Evolutionary conservation across 2,888 invertebrate genomes (phyloP), one percentile per base, ranked within the genome.

Genomic region (Dichetophora obliterata): DNA sequence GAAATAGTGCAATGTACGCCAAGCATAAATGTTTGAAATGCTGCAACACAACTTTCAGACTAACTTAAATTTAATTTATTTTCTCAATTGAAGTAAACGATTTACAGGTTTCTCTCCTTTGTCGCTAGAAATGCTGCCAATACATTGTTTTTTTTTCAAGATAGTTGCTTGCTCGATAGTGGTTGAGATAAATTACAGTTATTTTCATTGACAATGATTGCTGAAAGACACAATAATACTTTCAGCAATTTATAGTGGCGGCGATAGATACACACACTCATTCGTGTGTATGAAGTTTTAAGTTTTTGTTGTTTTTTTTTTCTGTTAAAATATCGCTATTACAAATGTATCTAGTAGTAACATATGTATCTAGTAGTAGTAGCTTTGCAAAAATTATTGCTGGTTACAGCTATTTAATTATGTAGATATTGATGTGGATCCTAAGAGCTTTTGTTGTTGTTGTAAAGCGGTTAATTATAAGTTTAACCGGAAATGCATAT

Each of bases 81-180:
- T 66, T 66, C 34, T 66, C 52, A 52, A 52, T 37, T 54, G 27
- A 48, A 50, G 48, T 48, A 14, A 66, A 54, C 22, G 74, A 74
- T 66, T 66, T 66, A 74, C 74, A 24, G 66, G 74, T 74, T 74
- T 59, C 27, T 14, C 27, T 8, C 16, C 14, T 59, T 19, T 59
- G 24, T 22, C 11, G 14, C 43, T 43, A 43, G 43, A 43, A 43
- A 43, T 43, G 43, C 43, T 43, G 43, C 11, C 43, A 6, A 43
- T 43, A 14, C 43, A 14, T 43, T 43, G 11, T 43, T 11, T 43
- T 37, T 37, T 37, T 72, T 34, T 31, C n/a, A 63, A 31, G 1
- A n/a, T n/a, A 31, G 27, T 27, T 63, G 31, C 31, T 27, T 31
- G 61, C n/a, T 52, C 19, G 54, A 1, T 54, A 22, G 54, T 54